Percentiles rank a stretch among this genome's conserved stretches.
These are phyloP conservation scores for Pleuronectes platessa DNA, from an alignment of 2,113 vertebrate genomes.

Conservation along the genomic window DNA sequence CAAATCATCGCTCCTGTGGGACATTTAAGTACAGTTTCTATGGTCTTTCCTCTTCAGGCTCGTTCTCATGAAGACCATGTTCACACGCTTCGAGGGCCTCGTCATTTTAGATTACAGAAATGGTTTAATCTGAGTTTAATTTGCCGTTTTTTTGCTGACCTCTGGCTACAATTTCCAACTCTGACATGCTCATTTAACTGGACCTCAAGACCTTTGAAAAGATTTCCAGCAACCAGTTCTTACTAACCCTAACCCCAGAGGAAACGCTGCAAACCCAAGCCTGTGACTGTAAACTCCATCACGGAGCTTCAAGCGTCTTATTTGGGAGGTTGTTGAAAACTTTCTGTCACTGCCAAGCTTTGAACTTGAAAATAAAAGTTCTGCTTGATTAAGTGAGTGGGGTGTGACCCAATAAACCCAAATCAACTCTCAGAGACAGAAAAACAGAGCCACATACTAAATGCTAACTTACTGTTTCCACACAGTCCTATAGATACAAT, in stretches of 20 bases:
- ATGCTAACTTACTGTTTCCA: not conserved
- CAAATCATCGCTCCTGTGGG: conserved; percentile 53
- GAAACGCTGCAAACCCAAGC: conserved; percentile 5
- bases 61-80: conserved; percentile 45
- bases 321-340: too few relatives aligned
- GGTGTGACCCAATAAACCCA: not conserved
- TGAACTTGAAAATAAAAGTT: not conserved
- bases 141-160: conserved; percentile 19
- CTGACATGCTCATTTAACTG: conserved; percentile 3
- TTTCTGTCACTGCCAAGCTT: too few relatives aligned
- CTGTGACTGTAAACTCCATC: not conserved
- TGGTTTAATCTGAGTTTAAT: conserved; percentile 1
- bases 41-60: conserved; percentile 32
- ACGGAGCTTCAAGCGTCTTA: not conserved
- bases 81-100: conserved; percentile 8
- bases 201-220: conserved; percentile 9
- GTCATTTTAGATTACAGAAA: conserved; percentile 16
- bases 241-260: not conserved
- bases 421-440: not conserved
- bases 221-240: conserved; percentile 11
- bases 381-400: not conserved
- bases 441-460: not conserved
- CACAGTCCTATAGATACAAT: not conserved
- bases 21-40: conserved; percentile 66
- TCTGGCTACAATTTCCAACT: conserved; percentile 6